Percentiles rank a stretch among this genome's conserved stretches.
Evolutionary conservation across 2,888 invertebrate genomes (phyloP).

Genomic region (Eupithecia abbreviata): DNA sequence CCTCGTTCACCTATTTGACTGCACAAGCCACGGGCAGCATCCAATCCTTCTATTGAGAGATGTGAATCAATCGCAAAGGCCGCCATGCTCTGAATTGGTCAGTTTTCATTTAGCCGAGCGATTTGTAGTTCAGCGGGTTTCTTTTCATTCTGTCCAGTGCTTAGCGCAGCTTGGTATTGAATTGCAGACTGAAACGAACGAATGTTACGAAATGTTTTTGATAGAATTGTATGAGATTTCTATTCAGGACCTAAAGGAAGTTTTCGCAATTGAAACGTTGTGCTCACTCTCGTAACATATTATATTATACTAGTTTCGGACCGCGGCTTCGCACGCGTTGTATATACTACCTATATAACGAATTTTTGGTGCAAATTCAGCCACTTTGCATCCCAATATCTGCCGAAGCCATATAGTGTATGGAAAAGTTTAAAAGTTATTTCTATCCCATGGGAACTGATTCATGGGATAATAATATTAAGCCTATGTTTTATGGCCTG

Average conservation of each 20-base stretch:
- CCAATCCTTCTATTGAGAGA: conserved; percentile 21
- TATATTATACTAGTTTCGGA: too few relatives aligned
- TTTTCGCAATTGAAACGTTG: not conserved
- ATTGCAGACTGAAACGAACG: conserved; percentile 3
- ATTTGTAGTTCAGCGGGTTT: conserved; percentile 30
- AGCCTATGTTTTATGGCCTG: too few relatives aligned
- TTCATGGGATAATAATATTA: too few relatives aligned
- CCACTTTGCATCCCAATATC: too few relatives aligned
- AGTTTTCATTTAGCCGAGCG: conserved; percentile 55
- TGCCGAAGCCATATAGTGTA: too few relatives aligned
- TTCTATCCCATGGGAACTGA: too few relatives aligned
- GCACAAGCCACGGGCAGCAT: not conserved
- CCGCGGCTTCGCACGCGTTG: too few relatives aligned
- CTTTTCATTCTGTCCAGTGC: not conserved
- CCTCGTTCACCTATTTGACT: conserved; percentile 1
- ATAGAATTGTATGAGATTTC: not conserved
- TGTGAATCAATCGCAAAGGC: conserved; percentile 48
- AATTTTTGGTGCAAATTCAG: too few relatives aligned
- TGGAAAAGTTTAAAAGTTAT: too few relatives aligned
- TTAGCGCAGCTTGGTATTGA: not conserved
- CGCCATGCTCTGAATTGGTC: conserved; percentile 33
- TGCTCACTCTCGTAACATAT: not conserved
- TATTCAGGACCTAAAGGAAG: not conserved
- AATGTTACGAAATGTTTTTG: not conserved
- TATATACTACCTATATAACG: too few relatives aligned